phyloP scores from a whole-genome alignment of 2,113 vertebrate genomes.

The Psammodynastes pulverulentus region DNA sequence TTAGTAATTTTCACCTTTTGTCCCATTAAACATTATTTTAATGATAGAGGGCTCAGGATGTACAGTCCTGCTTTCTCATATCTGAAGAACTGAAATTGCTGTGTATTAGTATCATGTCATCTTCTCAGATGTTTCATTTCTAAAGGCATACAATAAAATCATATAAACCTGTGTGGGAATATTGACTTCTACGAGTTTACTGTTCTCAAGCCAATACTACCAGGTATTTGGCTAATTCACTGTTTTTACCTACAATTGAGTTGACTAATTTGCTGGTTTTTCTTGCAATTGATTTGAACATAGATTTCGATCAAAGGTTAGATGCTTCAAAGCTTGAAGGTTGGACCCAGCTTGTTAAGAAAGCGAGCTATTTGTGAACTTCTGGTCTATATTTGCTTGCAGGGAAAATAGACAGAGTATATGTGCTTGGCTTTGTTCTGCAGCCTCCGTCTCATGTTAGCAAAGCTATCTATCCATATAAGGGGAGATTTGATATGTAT shows the following conservation, averaged over 20 bases:
- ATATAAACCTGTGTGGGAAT: not conserved
- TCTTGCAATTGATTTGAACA: not conserved
- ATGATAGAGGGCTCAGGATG: not conserved
- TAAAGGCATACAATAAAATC: not conserved
- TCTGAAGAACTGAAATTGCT: conserved; percentile 10
- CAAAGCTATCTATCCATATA: not conserved
- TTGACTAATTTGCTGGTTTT: not conserved
- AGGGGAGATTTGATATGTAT: not conserved
- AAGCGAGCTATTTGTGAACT: conserved; percentile 7
- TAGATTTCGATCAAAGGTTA: not conserved
- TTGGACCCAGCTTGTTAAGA: not conserved
- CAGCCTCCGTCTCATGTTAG: not conserved
- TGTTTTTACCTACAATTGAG: not conserved
- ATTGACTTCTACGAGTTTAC: not conserved
- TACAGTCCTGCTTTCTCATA: not conserved
- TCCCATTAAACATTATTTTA: not conserved
- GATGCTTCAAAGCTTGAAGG: not conserved
- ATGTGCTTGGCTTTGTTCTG: not conserved
- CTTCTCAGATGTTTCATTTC: not conserved
- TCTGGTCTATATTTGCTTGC: not conserved
- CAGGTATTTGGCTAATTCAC: not conserved
- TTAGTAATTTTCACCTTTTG: not conserved
- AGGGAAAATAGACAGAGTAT: not conserved
- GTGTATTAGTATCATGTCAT: not conserved
- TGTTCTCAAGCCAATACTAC: not conserved